Conservation (phyloP, 2,797 vertebrate species). For the Vultur gryphus region DNA sequence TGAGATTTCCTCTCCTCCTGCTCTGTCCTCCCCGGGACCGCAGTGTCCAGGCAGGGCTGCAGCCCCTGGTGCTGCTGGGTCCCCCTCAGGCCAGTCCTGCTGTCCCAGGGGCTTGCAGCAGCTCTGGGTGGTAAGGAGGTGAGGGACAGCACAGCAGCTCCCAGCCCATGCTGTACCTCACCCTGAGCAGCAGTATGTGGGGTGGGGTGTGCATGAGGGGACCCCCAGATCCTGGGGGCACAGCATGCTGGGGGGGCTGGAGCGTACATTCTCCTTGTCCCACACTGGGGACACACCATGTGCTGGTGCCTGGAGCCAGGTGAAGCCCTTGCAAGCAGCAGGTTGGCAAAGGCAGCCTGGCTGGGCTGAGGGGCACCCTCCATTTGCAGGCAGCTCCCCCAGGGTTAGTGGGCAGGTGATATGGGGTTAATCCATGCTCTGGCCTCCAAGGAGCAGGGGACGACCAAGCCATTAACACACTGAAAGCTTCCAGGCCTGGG, state of each 20-base stretch:
- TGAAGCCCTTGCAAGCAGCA: background rate
- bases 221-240: background rate
- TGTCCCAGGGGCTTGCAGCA: background rate
- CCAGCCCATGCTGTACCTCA: background rate
- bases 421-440: accelerated
- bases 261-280: background rate
- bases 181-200: background rate
- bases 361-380: background rate
- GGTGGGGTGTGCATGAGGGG: background rate
- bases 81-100: background rate
- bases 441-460: background rate
- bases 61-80: background rate
- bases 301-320: background rate
- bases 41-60: background rate
- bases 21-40: background rate
- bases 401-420: background rate
- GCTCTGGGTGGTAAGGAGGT: background rate
- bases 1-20: background rate
- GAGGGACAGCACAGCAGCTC: background rate
- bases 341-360: background rate
- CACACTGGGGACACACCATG: accelerated
- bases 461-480: background rate
- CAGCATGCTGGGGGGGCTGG: background rate
- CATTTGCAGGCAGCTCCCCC: background rate
- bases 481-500: background rate